A percentile compares a stretch with the other conserved stretches of the same genome.
phyloP scores from a whole-genome alignment of 1,140 invertebrate genomes.

The Cherax destructor region DNA sequence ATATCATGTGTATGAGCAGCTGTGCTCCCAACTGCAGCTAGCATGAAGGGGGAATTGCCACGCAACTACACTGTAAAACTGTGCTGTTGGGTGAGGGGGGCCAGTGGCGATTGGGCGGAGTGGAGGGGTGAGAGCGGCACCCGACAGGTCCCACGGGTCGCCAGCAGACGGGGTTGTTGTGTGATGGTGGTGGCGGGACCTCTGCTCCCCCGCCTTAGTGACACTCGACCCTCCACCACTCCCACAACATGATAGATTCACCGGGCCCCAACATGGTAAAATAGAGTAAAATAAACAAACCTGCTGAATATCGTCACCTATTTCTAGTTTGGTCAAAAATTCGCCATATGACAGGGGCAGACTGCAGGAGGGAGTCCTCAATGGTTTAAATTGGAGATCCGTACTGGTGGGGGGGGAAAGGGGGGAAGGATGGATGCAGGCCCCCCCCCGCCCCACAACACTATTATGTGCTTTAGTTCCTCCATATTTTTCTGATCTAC shows the following conservation, averaged over 20 bases:
- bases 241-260: neutral
- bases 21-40: neutral
- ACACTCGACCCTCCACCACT: neutral
- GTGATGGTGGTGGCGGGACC: neutral
- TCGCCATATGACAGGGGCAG: neutral
- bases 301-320: neutral
- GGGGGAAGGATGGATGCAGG: too few species aligned
- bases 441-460: too few species aligned
- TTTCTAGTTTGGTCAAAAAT: neutral
- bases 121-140: neutral
- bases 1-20: neutral
- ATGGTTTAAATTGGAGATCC: neutral
- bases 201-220: neutral
- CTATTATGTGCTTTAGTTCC: too few species aligned
- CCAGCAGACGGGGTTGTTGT: neutral
- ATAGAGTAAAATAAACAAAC: neutral
- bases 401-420: too few species aligned
- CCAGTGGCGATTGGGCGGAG: neutral
- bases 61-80: neutral
- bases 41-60: neutral
- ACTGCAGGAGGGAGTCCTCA: neutral
- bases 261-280: neutral
- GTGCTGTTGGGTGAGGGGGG: neutral
- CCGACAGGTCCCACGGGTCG: neutral
- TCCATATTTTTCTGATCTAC: too few species aligned